Base-by-base conservation (phyloP, 2,888 invertebrate genomes). In the Apeira syringaria region DNA sequence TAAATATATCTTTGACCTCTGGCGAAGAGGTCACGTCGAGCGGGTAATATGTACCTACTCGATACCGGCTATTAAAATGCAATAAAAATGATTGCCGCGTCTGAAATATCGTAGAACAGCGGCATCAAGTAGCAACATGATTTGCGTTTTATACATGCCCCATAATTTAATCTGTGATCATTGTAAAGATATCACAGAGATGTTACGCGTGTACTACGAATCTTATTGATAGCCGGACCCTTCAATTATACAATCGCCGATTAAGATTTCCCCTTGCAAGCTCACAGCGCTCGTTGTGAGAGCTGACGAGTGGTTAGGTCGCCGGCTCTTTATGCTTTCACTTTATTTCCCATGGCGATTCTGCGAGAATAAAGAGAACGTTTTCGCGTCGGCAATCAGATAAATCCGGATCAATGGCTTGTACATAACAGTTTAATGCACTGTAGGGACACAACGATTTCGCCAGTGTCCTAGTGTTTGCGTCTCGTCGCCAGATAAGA, bases 401-500 rank as follows among this genome's bases (percentile, higher is more conserved):
- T 40, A 40, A 32, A 36, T 40, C 24, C 35, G 32, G 35, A 31
- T 36, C 28, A 45, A 35, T 39, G 45, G 39, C 35, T 35, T 5
- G 31, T 31, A 15, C 37, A 35, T 47, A 37, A 44, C 36, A 51
- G 47, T 45, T 46, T 46, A 45, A 47, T 44, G 47, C 39, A 44
- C 47, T 41, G 31, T 43, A 20, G 51, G 55, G 49, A 52, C 53
- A 53, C 51, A 53, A 55, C 51, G 49, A 46, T 51, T 67, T 61
- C 54, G 63, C 50, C 61, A 59, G 40, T 54, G 69, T 65, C 59
- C 61, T 54, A 52, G 56, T 56, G 62, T 61, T 59, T 59, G 51
- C 61, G 61, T 56, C 51, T 53, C 58, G 59, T 54, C 55, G 59
- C 62, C 59, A 80, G 84, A 83, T 83, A 81, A 83, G 83, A 84